phyloP scores from a whole-genome alignment of 2,113 vertebrate genomes.

The Corythornis madagascariensis region DNA sequence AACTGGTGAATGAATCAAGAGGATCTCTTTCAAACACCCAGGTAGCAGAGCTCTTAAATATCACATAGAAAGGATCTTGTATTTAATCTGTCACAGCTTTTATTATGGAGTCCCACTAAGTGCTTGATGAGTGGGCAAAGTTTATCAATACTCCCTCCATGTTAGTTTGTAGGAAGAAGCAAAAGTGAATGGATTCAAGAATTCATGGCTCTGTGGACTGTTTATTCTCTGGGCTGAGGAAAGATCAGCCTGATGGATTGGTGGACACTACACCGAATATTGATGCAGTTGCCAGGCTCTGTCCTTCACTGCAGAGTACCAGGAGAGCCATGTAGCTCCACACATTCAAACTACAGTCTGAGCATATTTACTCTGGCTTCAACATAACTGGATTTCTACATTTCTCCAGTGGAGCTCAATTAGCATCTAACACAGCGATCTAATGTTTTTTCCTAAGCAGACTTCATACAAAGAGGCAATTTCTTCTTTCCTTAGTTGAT shows the following conservation, averaged over 20 bases:
- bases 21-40: slow-evolving; percentile 3
- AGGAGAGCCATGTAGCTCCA: neutral
- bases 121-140: neutral
- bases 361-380: neutral
- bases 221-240: neutral
- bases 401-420: neutral
- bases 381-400: neutral
- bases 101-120: neutral
- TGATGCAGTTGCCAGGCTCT: neutral
- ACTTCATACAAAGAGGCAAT: neutral
- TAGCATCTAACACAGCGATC: neutral
- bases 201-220: accelerated
- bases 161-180: neutral
- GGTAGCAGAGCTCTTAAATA: neutral
- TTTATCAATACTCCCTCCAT: neutral
- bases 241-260: neutral
- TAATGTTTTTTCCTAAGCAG: neutral
- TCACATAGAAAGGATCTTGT: neutral
- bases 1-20: neutral
- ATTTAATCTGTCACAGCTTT: slow-evolving; percentile 18
- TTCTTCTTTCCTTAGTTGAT: neutral
- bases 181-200: neutral
- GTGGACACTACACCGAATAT: neutral
- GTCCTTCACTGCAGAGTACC: neutral
- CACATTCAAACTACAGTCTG: neutral